Evolutionary conservation across 2,888 invertebrate genomes (phyloP).

Genomic region (Eupsilia transversa): DNA sequence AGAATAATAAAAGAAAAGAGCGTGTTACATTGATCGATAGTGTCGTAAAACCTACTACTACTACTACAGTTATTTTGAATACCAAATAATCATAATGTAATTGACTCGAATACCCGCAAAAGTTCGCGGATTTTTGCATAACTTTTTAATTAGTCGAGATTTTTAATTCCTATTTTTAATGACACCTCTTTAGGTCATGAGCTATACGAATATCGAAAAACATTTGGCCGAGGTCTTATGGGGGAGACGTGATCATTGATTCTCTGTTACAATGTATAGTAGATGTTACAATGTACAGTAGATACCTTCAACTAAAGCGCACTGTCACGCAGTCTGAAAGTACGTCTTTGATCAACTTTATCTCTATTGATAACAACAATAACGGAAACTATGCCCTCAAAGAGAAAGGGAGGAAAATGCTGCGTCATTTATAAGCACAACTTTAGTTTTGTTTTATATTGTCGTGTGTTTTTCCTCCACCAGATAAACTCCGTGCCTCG

Average conservation of each 20-base stretch:
- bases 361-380: constrained; percentile 39
- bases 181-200: no score
- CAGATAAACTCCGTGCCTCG: constrained; percentile 33
- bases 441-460: constrained; percentile 59
- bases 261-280: no score
- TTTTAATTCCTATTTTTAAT: no score
- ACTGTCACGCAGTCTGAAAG: background rate
- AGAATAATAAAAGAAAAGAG: background rate
- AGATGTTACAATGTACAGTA: no score
- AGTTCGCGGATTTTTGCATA: no score
- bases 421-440: constrained; percentile 44
- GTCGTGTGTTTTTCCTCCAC: constrained; percentile 41
- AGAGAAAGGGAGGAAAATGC: constrained; percentile 29
- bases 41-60: no score
- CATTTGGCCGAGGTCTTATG: no score
- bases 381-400: constrained; percentile 40
- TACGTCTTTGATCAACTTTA: constrained; percentile 38
- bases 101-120: no score
- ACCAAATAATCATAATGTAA: background rate
- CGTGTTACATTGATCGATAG: background rate
- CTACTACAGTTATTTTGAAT: background rate
- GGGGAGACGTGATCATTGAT: no score
- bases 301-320: background rate
- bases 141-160: no score
- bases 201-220: no score